Evolutionary conservation across 2,888 invertebrate genomes (phyloP).

Genomic region (Syrphus vitripennis): DNA sequence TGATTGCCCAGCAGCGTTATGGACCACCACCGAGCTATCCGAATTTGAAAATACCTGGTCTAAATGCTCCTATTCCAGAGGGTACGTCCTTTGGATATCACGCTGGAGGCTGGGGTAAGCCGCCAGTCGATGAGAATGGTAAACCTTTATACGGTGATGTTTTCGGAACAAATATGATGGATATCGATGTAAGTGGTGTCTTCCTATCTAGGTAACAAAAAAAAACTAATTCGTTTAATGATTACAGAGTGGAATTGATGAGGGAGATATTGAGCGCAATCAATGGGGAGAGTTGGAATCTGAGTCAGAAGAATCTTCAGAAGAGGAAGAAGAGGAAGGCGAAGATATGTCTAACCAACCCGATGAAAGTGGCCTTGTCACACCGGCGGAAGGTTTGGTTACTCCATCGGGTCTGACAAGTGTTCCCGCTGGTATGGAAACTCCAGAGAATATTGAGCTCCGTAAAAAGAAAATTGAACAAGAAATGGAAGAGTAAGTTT

Average conservation of each 20-base stretch:
- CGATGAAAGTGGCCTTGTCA: slow-evolving; percentile 93
- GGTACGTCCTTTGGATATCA: slow-evolving; percentile 99
- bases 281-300: slow-evolving; percentile 99
- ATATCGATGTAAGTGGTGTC: slow-evolving; percentile 85
- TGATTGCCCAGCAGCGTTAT: slow-evolving; percentile 88
- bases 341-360: slow-evolving; percentile 82
- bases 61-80: slow-evolving; percentile 99
- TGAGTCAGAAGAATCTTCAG: slow-evolving; percentile 85
- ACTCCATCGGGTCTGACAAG: slow-evolving; percentile 97
- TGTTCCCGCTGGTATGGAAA: slow-evolving; percentile 97
- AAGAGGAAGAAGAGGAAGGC: slow-evolving; percentile 86
- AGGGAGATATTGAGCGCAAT: slow-evolving; percentile 95
- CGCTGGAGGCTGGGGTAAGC: slow-evolving; percentile 99
- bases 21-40: slow-evolving; percentile 99
- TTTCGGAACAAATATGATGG: slow-evolving; percentile 91
- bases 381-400: slow-evolving; percentile 95
- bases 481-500: slow-evolving; percentile 93
- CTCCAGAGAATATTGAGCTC: slow-evolving; percentile 98
- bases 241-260: slow-evolving; percentile 85
- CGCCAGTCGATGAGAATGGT: slow-evolving; percentile 98
- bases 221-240: slow-evolving; percentile 1
- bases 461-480: slow-evolving; percentile 97
- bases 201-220: neutral
- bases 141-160: slow-evolving; percentile 99
- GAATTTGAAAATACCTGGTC: slow-evolving; percentile 97